A percentile compares a stretch with the other conserved stretches of the same genome.
phyloP scores from a whole-genome alignment of 2,888 invertebrate species.

The Ormia ochracea region DNA sequence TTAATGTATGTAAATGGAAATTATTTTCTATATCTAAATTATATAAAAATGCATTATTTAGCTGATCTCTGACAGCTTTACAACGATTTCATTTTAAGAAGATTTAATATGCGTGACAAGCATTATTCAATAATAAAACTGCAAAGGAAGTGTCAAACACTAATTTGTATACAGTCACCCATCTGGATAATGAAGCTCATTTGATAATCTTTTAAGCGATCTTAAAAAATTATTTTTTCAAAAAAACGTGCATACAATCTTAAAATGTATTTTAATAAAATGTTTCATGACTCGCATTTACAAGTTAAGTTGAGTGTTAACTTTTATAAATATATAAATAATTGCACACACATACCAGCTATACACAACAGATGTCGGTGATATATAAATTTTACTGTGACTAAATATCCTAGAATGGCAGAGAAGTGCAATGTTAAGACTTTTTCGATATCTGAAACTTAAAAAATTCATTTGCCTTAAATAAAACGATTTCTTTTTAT shows the following conservation, averaged over 20 bases:
- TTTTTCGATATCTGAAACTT: background rate
- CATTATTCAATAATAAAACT: background rate
- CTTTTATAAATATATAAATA: conserved; percentile 7
- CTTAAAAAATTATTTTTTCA: background rate
- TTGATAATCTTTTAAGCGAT: conserved; percentile 27
- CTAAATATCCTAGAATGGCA: background rate
- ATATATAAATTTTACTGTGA: conserved; percentile 15
- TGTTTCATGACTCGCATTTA: background rate
- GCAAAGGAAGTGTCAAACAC: conserved; percentile 19
- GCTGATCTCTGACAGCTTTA: conserved; percentile 4
- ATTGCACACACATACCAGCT: conserved; percentile 14
- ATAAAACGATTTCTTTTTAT: background rate
- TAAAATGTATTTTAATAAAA: background rate
- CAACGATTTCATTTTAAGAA: conserved; percentile 6
- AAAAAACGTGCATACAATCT: conserved; percentile 39
- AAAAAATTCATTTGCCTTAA: background rate
- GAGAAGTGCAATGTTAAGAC: background rate
- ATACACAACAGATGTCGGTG: conserved; percentile 22
- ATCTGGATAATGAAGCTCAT: conserved; percentile 19
- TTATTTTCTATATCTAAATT: background rate
- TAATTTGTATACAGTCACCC: conserved; percentile 3
- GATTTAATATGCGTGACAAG: conserved; percentile 2
- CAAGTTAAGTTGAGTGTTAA: background rate
- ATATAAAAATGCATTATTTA: background rate
- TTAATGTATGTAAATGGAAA: background rate